Evolutionary conservation across 1,140 invertebrate species (phyloP).

Genomic region (Drepana arcuata): DNA sequence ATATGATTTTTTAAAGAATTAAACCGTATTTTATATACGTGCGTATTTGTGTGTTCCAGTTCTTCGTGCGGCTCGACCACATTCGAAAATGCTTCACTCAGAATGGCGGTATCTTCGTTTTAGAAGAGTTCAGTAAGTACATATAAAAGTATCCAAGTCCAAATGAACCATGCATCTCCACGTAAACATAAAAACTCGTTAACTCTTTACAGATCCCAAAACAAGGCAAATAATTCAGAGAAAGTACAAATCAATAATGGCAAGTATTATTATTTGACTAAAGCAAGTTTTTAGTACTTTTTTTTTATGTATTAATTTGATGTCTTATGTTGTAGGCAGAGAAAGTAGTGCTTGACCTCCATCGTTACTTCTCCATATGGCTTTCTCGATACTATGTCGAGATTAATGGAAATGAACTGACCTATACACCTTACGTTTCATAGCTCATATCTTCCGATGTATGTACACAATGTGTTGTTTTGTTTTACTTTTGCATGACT

Average conservation of each 20-base stretch:
- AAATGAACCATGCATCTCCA: neutral
- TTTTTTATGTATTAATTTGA: slow-evolving; percentile 21
- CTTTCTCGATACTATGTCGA: slow-evolving; percentile 62
- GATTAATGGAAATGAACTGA: slow-evolving; percentile 42
- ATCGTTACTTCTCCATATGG: slow-evolving; percentile 68
- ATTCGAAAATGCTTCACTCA: slow-evolving; percentile 99
- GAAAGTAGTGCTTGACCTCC: slow-evolving; percentile 67
- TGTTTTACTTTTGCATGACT: slow-evolving; percentile 39
- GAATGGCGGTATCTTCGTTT: slow-evolving; percentile 98
- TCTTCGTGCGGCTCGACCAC: slow-evolving; percentile 98
- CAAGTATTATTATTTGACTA: slow-evolving; percentile 75
- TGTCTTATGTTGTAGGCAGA: slow-evolving; percentile 65
- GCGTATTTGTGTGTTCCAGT: slow-evolving; percentile 86
- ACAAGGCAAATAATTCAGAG: slow-evolving; percentile 95
- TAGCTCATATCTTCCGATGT: slow-evolving; percentile 45
- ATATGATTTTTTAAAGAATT: too few relatives aligned
- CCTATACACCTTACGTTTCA: slow-evolving; percentile 52
- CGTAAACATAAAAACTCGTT: neutral
- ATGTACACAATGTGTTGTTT: slow-evolving; percentile 52
- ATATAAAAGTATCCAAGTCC: slow-evolving; percentile 5
- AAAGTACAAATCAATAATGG: slow-evolving; percentile 98
- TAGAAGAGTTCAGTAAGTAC: slow-evolving; percentile 98
- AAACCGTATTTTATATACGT: neutral
- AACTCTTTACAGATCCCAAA: slow-evolving; percentile 92
- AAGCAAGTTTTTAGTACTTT: slow-evolving; percentile 8